Evolutionary conservation across 2,797 vertebrate species (phyloP).

Genomic region (Steatocranus sp.): DNA sequence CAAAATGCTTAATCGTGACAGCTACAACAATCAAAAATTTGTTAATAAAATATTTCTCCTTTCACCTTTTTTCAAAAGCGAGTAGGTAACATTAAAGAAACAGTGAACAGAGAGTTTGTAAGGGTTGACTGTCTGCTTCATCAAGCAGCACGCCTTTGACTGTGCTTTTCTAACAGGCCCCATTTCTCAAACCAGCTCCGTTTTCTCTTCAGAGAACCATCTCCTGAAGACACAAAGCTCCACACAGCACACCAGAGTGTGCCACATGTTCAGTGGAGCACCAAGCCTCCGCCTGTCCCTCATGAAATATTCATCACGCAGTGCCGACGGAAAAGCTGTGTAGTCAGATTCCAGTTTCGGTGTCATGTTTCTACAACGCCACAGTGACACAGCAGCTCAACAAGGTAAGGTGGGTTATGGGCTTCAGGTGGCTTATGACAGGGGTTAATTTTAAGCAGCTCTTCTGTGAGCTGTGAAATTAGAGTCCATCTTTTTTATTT

Average conservation of each 20-base stretch:
- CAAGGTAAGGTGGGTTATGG: not conserved
- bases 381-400: conserved; percentile 46
- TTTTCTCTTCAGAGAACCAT: conserved; percentile 8
- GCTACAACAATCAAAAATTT: not conserved
- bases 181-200: conserved; percentile 15
- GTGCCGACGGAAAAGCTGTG: conserved; percentile 63
- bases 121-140: conserved; percentile 33
- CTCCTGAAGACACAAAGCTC: conserved; percentile 20
- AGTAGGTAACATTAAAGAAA: not conserved
- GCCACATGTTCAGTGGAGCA: conserved; percentile 61
- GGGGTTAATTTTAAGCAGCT: conserved; percentile 27
- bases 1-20: not conserved
- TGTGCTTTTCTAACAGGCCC: not conserved
- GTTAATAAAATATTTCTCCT: not conserved
- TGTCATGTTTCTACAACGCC: conserved; percentile 49
- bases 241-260: conserved; percentile 21
- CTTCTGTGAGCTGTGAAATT: conserved; percentile 25
- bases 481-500: not conserved
- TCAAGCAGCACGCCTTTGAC: not conserved
- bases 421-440: conserved; percentile 2
- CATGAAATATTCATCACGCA: conserved; percentile 68
- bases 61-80: conserved; percentile 17
- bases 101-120: not conserved
- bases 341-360: conserved; percentile 66
- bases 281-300: conserved; percentile 50